phyloP scores from a whole-genome alignment of 2,888 invertebrate genomes.

The Chironomus riparius region DNA sequence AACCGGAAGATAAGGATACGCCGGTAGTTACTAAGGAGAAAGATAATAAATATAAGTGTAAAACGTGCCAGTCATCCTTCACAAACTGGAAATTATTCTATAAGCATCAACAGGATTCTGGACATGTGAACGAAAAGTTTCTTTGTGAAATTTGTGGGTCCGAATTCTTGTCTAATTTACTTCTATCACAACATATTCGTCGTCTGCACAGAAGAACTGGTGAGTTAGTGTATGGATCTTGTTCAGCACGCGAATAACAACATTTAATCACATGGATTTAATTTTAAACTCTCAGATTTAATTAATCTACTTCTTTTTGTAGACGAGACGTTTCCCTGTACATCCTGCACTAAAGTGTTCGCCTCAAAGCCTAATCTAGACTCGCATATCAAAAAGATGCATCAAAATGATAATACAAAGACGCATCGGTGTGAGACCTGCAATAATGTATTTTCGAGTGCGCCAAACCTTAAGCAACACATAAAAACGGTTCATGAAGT shows the following conservation, averaged over 20 bases:
- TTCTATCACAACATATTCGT: constrained; percentile 18
- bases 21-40: constrained; percentile 8
- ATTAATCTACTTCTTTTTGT: no score
- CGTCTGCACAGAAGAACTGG: constrained; percentile 16
- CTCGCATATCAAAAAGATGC: constrained; percentile 23
- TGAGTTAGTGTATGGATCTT: not conserved
- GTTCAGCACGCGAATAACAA: no score
- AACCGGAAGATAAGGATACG: constrained; percentile 7
- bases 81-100: constrained; percentile 26
- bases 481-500: constrained; percentile 16
- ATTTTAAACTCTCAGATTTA: no score
- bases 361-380: constrained; percentile 21
- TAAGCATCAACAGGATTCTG: constrained; percentile 24
- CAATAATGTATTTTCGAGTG: constrained; percentile 12
- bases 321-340: constrained; percentile 17
- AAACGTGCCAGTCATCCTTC: constrained; percentile 10
- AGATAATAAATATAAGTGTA: constrained; percentile 25
- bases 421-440: constrained; percentile 20
- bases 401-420: constrained; percentile 10
- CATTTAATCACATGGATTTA: no score
- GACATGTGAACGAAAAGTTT: constrained; percentile 22
- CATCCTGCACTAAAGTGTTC: constrained; percentile 20
- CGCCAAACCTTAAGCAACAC: constrained; percentile 25
- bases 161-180: constrained; percentile 22
- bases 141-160: constrained; percentile 22